A percentile compares a stretch with the other conserved stretches of the same genome.
Conservation (phyloP, 2,797 vertebrate species). For the Dendrocincla tyrannina region DNA sequence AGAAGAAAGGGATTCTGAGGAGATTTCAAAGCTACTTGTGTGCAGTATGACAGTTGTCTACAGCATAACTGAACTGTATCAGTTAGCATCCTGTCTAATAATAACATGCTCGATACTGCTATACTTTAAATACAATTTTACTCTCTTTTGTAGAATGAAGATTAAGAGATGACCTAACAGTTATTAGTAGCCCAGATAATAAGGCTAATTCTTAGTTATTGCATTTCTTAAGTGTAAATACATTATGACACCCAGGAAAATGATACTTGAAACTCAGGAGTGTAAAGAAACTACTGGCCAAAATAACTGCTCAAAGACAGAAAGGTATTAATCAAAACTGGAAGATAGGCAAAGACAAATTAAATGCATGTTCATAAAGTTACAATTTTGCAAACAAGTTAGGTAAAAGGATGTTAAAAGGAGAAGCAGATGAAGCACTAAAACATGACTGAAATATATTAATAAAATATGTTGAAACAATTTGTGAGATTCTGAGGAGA, state of each 20-base stretch:
- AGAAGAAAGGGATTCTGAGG: neutral
- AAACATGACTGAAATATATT: neutral
- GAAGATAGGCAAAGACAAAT: neutral
- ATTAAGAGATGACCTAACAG: neutral
- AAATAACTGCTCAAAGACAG: neutral
- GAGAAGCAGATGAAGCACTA: neutral
- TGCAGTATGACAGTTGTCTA: neutral
- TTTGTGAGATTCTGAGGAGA: neutral
- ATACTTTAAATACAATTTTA: neutral
- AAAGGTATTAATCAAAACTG: neutral
- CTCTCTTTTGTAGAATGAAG: neutral
- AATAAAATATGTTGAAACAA: neutral
- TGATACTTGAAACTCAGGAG: neutral
- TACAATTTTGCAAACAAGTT: neutral
- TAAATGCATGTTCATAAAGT: neutral
- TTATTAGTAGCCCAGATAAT: neutral
- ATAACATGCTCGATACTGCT: neutral
- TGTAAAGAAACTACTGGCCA: neutral
- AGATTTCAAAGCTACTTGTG: neutral
- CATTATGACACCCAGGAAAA: neutral
- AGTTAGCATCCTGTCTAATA: neutral
- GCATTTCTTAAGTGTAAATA: neutral
- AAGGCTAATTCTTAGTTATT: neutral
- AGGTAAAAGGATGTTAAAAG: neutral
- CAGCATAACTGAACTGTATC: neutral